Evolutionary conservation across 2,113 vertebrate species (phyloP), one percentile per base, ranked within the genome.

Genomic region (Falco punctatus): DNA sequence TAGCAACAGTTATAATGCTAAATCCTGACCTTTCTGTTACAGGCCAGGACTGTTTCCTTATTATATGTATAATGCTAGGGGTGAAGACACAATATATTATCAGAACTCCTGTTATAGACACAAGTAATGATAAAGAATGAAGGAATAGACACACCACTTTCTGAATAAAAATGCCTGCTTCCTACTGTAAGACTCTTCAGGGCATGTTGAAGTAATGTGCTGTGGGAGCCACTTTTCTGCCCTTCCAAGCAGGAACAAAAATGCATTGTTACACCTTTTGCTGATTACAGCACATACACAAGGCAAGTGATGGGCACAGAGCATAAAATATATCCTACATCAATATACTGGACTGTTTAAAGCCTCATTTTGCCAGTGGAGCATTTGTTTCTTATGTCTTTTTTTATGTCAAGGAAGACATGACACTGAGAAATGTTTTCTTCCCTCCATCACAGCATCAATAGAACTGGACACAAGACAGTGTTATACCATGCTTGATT

Each of bases 171-270:
- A 86, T 54, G 13, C 18, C 22, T 84, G 13, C 26, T 91, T 90
- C 64, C 19, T 74, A 6, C 30, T 44, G 10, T 61, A 52, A 78
- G 75, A 38, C 14, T 90, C 24, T 71, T 91, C 23, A 72, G 86
- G 69, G 16, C 27, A 61, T 6, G 4, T 38, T 89, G 69, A 44
- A 52, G 24, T 67, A 92, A 62, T 92, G 58, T 89, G 65, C 57
- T 64, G 8, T 35, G 30, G 59, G 35, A 92, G 49, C 11, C 72
- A 57, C 52, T 97, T 94, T 84, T 94, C 69, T 93, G 75, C 65
- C 64, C 35, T 95, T 94, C 69, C 70, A 81, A 89, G 86, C n/a
- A 94, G 75, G 59, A 94, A 52, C 15, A 81, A 78, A 92, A 92
- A 78, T 75, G 21, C 81, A 27, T 58, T 38, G 48, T 74, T 86